Conservation (phyloP, 2,888 invertebrate genomes). For the Baccha elongata region DNA sequence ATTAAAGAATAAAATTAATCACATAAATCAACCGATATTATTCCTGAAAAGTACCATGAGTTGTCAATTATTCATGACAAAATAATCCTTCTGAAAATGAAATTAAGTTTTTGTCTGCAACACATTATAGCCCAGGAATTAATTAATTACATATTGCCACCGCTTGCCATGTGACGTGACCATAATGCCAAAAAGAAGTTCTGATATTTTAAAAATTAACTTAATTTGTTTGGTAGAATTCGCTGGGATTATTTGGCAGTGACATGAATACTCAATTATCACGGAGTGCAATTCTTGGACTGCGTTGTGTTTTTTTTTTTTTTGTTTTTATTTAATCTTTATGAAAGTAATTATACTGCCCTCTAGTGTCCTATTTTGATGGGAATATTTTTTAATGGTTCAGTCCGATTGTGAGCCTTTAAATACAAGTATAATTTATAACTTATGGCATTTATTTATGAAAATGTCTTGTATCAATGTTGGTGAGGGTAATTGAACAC, state of each 20-base stretch:
- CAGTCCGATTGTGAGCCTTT: not conserved
- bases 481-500: too few species aligned
- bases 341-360: not conserved
- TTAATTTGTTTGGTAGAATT: conserved; percentile 11
- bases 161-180: not conserved
- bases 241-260: conserved; percentile 5
- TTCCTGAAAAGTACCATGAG: not conserved
- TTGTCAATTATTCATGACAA: conserved; percentile 1
- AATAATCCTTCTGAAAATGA: conserved; percentile 13
- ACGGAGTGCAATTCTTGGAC: conserved; percentile 1
- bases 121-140: not conserved
- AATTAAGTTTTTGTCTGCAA: not conserved
- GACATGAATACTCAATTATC: conserved; percentile 16
- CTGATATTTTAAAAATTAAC: conserved; percentile 15
- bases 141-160: conserved; percentile 9
- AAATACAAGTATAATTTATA: not conserved
- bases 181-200: conserved; percentile 8
- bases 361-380: conserved; percentile 10
- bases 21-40: not conserved
- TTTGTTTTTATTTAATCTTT: not conserved
- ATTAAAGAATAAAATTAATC: not conserved
- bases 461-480: too few species aligned
- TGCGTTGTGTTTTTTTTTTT: not conserved
- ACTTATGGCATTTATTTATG: too few species aligned
- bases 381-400: not conserved